Evolutionary conservation across 2,113 vertebrate genomes (phyloP), one percentile per base, ranked within the genome.

Genomic region (Kryptolebias marmoratus): DNA sequence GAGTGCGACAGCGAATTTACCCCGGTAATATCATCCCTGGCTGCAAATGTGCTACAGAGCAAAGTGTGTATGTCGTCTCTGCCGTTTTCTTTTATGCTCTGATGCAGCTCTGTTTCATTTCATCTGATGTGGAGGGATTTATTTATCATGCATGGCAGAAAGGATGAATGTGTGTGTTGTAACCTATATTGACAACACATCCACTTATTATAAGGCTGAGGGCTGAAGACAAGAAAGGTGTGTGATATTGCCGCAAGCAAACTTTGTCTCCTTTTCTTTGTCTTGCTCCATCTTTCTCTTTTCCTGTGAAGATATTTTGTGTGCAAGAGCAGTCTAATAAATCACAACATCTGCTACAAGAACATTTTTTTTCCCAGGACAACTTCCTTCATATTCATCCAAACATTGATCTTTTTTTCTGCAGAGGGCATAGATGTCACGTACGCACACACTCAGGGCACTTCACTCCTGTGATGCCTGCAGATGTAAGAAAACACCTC

Each of bases 311-410:
- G 32, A 39, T 79, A 54, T 63, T 60, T 68, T 67, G 18, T 45
- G 49, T 42, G 59, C 18, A 60, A 76, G 65, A 67, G 68, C 64
- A 50, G 75, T 60, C 65, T 73, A 72, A 90, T 86, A 87, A 87
- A 90, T 90, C 87, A 87, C 73, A 72, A 50, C 54, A 74, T 77
- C 74, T 73, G 69, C 75, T 69, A 12, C 73, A 64, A 52, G 53
- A 83, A 67, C 71, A 63, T 78, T 82, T 79, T 42, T 22, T 42
- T 58, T 53, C 48, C 62, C 71, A 67, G 77, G 85, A 81, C 65
- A 58, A 1, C 74, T 54, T 60, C 62, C 79, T 84, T 80, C 77
- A 86, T 86, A 87, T 85, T 88, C 79, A 86, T 84, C 73, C 71
- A 76, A 49, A 64, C 85, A 88, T 90, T 60, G 83, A 88, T 88